phyloP scores from a whole-genome alignment of 2,888 invertebrate species.

The Allolobophora icterica region DNA sequence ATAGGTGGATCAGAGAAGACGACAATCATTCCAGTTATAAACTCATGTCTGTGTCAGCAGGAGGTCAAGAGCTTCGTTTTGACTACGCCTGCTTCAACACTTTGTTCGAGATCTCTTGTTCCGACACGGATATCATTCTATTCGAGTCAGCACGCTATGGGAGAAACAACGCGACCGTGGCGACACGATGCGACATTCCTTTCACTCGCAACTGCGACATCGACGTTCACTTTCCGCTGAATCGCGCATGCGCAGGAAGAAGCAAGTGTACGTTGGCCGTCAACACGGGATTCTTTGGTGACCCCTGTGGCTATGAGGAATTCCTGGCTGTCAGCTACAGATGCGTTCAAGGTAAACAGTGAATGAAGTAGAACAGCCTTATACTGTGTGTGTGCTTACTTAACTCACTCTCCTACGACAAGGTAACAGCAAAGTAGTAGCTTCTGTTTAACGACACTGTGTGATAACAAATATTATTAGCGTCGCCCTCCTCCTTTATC shows the following conservation, averaged over 20 bases:
- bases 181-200: conserved; percentile 40
- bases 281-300: conserved; percentile 46
- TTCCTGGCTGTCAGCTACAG: conserved; percentile 48
- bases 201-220: conserved; percentile 47
- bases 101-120: conserved; percentile 21
- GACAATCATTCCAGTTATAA: neutral
- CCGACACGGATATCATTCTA: neutral
- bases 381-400: too few species aligned
- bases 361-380: neutral
- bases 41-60: neutral
- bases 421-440: too few species aligned
- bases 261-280: conserved; percentile 45
- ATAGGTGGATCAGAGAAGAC: neutral
- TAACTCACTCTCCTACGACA: too few species aligned
- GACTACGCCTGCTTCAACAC: conserved; percentile 34
- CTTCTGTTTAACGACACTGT: too few species aligned
- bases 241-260: conserved; percentile 47
- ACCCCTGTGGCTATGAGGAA: conserved; percentile 50
- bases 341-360: conserved; percentile 46
- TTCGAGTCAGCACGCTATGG: conserved; percentile 40
- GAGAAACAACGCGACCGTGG: conserved; percentile 46
- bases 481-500: too few species aligned
- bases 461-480: too few species aligned
- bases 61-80: conserved; percentile 14
- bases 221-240: conserved; percentile 47